Evolutionary conservation across 2,113 vertebrate species (phyloP).

Genomic region (Panthera uncia): DNA sequence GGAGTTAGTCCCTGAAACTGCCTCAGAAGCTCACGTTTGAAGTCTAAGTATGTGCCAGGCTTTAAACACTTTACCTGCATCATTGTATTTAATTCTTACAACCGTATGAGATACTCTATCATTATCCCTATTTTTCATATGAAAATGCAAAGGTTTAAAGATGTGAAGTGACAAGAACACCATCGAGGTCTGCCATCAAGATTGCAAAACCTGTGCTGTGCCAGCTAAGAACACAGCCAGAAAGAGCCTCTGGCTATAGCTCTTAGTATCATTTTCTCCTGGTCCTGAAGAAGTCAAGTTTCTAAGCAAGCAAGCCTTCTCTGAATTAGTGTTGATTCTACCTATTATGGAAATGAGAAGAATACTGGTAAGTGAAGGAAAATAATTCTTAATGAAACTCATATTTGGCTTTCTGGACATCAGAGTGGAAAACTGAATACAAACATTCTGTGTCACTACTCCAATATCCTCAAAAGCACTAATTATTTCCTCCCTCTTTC

Average conservation of each 20-base stretch:
- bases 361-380: not conserved
- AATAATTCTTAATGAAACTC: not conserved
- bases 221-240: not conserved
- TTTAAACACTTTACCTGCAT: not conserved
- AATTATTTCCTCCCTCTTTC: not conserved
- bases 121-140: not conserved
- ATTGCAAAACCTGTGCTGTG: not conserved
- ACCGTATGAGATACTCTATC: not conserved
- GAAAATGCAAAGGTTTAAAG: not conserved
- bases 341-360: not conserved
- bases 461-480: not conserved
- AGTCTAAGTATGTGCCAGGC: not conserved
- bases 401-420: not conserved
- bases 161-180: not conserved
- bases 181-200: not conserved
- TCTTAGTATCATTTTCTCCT: not conserved
- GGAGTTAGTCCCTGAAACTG: not conserved
- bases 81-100: not conserved
- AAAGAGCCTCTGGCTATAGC: not conserved
- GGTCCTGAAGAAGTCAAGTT: not conserved
- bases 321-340: not conserved
- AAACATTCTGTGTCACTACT: not conserved
- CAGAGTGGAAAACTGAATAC: not conserved
- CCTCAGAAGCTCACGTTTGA: not conserved
- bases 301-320: slow-evolving; percentile 34